Conservation (phyloP, 1,140 invertebrate species). For the Euglossa dilemma region DNA sequence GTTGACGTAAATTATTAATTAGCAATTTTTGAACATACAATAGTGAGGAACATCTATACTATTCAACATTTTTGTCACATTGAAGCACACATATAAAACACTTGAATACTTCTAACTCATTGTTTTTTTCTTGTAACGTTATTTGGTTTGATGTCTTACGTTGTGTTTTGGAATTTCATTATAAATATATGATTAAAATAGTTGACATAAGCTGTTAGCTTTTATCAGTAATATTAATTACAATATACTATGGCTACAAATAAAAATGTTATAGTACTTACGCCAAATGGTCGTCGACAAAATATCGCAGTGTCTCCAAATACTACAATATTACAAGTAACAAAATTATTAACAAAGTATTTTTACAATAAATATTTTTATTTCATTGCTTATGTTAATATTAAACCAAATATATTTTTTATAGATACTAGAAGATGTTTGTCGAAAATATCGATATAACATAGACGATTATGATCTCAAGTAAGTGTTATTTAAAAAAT, state of each 20-base stretch:
- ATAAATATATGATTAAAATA: neutral
- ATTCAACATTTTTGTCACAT: neutral
- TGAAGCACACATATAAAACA: neutral
- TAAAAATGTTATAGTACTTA: conserved; percentile 83
- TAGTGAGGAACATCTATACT: neutral
- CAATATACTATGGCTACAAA: conserved; percentile 71
- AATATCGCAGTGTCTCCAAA: conserved; percentile 87
- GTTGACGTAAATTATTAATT: neutral
- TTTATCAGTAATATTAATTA: conserved; percentile 12
- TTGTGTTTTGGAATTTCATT: neutral
- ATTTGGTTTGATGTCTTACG: neutral
- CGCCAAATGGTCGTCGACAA: conserved; percentile 87
- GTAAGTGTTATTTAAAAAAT: conserved; percentile 71
- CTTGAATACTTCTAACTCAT: neutral
- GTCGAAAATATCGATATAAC: conserved; percentile 88
- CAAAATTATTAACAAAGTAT: neutral
- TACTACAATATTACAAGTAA: conserved; percentile 88
- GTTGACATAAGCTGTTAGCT: neutral
- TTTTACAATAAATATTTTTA: neutral
- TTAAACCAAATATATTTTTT: neutral
- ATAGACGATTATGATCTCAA: conserved; percentile 89
- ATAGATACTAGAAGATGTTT: conserved; percentile 91
- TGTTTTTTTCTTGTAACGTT: neutral
- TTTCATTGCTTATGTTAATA: neutral
- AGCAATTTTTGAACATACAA: neutral